phyloP scores from a whole-genome alignment of 2,113 vertebrate genomes.

The Climacteris rufus region DNA sequence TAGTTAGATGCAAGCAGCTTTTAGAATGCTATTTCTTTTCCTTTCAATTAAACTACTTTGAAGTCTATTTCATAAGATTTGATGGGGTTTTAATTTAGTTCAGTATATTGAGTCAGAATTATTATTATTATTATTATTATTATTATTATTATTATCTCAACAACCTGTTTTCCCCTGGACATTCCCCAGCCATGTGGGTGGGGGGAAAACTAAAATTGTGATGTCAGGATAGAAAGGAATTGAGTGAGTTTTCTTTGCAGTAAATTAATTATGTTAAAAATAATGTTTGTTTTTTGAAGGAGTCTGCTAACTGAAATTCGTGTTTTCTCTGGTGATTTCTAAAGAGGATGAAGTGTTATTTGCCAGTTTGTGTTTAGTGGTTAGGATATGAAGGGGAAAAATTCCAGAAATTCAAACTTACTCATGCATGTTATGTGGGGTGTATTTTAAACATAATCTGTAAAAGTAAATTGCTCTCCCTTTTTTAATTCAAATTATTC shows the following conservation, averaged over 20 bases:
- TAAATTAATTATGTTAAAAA: background rate
- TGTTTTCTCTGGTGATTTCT: background rate
- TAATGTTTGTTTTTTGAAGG: background rate
- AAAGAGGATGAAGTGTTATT: background rate
- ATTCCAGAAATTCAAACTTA: background rate
- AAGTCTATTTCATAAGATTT: background rate
- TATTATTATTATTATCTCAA: no score
- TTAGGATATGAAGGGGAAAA: background rate
- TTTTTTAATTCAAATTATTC: background rate
- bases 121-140: background rate
- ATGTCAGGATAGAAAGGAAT: no score
- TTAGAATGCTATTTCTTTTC: background rate
- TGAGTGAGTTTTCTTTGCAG: background rate
- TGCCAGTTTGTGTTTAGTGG: background rate
- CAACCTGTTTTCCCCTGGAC: no score
- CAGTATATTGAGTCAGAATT: background rate
- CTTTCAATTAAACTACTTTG: background rate
- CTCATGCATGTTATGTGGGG: background rate
- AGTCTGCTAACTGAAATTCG: background rate
- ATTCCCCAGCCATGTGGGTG: no score
- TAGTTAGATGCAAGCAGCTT: background rate
- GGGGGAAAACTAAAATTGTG: no score
- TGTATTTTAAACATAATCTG: background rate
- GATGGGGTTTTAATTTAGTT: background rate
- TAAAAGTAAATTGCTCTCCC: background rate